phyloP scores from a whole-genome alignment of 2,113 vertebrate species.

The Nyctibius bracteatus region DNA sequence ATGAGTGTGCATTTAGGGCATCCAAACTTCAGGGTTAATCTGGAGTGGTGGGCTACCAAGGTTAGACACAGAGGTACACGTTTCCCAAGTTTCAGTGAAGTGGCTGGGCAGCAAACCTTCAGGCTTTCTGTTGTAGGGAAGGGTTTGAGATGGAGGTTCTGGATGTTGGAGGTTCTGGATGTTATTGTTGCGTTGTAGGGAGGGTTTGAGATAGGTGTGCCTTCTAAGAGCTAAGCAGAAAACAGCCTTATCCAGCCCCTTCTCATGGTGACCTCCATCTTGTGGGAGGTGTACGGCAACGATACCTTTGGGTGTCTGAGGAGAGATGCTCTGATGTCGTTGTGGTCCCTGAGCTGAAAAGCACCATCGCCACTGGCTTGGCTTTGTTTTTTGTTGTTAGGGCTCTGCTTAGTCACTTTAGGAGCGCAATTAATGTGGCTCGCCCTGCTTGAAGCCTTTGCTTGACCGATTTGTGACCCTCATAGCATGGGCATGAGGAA shows the following conservation, averaged over 20 bases:
- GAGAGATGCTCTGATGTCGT: neutral
- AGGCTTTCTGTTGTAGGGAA: neutral
- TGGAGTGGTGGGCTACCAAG: neutral
- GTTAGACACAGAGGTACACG: rapidly evolving
- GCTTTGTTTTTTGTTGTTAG: neutral
- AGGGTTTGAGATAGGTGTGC: neutral
- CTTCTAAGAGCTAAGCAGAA: neutral
- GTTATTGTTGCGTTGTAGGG: neutral
- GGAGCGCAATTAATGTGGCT: neutral
- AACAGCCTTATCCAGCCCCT: neutral
- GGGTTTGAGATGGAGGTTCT: neutral
- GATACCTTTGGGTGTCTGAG: neutral
- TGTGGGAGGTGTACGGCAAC: rapidly evolving
- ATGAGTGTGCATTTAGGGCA: neutral
- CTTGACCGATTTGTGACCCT: neutral
- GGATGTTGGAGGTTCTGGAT: neutral
- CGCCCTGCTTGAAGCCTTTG: neutral
- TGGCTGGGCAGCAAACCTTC: neutral
- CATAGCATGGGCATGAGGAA: rapidly evolving
- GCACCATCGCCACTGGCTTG: neutral
- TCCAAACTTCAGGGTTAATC: neutral
- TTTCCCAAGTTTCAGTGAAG: neutral
- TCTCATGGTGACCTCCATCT: neutral
- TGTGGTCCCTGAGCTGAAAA: neutral
- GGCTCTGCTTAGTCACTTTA: neutral